Evolutionary conservation across 2,797 vertebrate genomes (phyloP).

Genomic region (Xiphorhynchus erythropygius): DNA sequence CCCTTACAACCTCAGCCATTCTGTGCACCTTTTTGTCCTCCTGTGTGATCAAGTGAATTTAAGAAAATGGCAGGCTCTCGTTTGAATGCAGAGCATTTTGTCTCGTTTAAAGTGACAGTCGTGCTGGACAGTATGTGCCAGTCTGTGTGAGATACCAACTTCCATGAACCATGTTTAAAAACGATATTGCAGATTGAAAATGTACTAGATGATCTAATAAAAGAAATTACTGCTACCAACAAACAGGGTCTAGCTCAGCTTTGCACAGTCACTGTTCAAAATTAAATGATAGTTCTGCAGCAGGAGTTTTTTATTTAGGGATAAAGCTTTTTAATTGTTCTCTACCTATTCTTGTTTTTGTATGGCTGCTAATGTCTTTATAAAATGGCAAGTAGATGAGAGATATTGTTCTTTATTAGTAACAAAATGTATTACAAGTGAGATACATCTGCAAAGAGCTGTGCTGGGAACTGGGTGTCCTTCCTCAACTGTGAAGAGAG

Average conservation of each 20-base stretch:
- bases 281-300: conserved; percentile 24
- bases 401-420: neutral
- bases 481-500: neutral
- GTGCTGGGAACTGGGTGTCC: conserved; percentile 1
- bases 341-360: neutral
- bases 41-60: neutral
- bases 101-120: neutral
- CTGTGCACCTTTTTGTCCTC: neutral
- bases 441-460: neutral
- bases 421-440: neutral
- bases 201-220: conserved; percentile 52
- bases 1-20: neutral
- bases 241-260: neutral
- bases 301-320: neutral
- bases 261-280: neutral
- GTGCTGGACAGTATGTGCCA: neutral
- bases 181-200: neutral
- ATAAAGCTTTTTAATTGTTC: conserved; percentile 50
- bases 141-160: neutral
- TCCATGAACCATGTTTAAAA: conserved; percentile 3
- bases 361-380: conserved; percentile 3
- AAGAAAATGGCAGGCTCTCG: neutral
- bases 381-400: neutral
- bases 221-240: neutral
- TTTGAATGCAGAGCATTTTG: neutral